Base-by-base conservation (phyloP, 2,797 vertebrate genomes). In the Petrocephalus sullivani region DNA sequence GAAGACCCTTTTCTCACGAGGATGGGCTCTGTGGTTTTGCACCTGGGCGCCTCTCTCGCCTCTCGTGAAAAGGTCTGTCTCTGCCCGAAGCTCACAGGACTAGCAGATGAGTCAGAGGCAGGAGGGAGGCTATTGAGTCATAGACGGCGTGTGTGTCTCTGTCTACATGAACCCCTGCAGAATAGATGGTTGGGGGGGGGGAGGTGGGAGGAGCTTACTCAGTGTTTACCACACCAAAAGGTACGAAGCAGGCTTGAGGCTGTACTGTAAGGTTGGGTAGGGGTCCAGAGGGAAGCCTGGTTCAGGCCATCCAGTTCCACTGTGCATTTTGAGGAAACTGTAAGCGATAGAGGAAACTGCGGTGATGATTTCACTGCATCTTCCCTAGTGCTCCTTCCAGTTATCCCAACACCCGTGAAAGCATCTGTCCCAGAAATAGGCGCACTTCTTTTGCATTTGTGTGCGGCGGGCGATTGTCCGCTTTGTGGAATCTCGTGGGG, bases 51-150 rank as follows among this genome's bases (percentile, higher is more conserved):
- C 10, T 21, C 53, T 58, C 90, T 94, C 2, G 1, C 33, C n/a
- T 21, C n/a, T 41, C 41, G 41, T 23, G 57, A 57, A 88, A 88
- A 53, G 37, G 46, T 86, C 84, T 86, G 16, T 16, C 84, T 86
- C 7, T 14, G 54, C 33, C 37, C 49, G 56, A 64, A 16, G 61
- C 61, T 60, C 58, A 57, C 64, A 89, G 58, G 89, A 58, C 28
- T 89, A 90, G 56, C 88, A 85, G 84, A 86, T 90, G 90, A 90
- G 46, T 88, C 91, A 88, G 86, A 71, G 23, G 87, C 60, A 51
- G 14, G n/a, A 85, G 86, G 88, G 57, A 85, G 71, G 64, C 75
- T 60, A 51, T 83, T 91, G 89, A 91, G 67, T 90, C 91, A 87
- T n/a, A 23, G 16, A 67, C 12, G 41, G 67, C 58, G 49, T 41